These are phyloP conservation scores for Epinephelus lanceolatus DNA, from an alignment of 2,113 vertebrate genomes.

Conservation along the genomic window DNA sequence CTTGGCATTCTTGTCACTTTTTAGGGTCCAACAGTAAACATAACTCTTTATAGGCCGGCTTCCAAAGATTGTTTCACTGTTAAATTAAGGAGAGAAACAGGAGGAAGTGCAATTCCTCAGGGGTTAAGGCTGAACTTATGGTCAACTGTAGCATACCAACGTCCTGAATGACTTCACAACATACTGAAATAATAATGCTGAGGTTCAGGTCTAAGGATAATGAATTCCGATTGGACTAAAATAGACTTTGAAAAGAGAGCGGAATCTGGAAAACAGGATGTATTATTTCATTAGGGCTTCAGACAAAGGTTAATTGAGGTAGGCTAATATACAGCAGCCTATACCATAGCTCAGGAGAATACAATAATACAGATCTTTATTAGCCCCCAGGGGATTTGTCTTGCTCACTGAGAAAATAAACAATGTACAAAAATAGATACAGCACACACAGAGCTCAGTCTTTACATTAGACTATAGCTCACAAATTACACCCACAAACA, in stretches of 20 bases:
- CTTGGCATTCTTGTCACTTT: background rate
- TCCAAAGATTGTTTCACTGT: background rate
- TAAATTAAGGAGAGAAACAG: background rate
- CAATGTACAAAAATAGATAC: slow-evolving; percentile 9
- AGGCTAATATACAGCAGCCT: slow-evolving; percentile 18
- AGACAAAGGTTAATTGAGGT: slow-evolving; percentile 40
- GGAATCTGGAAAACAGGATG: slow-evolving; percentile 30
- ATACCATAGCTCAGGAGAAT: slow-evolving; percentile 32
- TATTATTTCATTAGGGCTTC: slow-evolving; percentile 40
- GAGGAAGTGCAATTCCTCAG: background rate
- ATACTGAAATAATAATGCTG: slow-evolving; percentile 7
- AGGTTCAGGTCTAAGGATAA: slow-evolving; percentile 22
- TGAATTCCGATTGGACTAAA: slow-evolving; percentile 11
- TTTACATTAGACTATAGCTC: slow-evolving; percentile 32
- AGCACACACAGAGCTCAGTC: background rate
- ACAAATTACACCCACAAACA: slow-evolving; percentile 12
- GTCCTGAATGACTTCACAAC: slow-evolving; percentile 1
- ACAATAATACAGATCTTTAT: slow-evolving; percentile 45
- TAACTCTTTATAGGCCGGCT: background rate
- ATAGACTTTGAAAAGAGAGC: slow-evolving; percentile 27
- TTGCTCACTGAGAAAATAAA: slow-evolving; percentile 25
- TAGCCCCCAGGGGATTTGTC: background rate
- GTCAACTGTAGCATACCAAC: background rate
- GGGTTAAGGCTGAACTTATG: background rate
- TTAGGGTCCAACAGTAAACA: background rate